Evolutionary conservation across 2,113 vertebrate species (phyloP).

Genomic region (Martes martes): DNA sequence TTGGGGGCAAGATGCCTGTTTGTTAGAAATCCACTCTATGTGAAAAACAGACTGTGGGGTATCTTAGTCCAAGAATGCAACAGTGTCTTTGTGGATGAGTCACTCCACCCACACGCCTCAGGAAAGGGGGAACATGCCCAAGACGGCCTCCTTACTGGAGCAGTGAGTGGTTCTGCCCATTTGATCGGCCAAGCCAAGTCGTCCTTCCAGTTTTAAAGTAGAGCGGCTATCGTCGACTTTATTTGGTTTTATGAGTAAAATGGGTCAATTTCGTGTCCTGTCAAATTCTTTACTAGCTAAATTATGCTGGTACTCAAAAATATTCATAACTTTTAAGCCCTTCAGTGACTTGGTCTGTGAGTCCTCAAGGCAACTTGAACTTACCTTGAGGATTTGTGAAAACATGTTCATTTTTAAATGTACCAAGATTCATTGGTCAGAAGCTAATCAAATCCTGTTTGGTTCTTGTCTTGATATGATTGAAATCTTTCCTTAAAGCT

Average conservation of each 20-base stretch:
- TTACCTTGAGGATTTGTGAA: neutral
- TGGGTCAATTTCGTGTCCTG: neutral
- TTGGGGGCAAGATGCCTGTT: neutral
- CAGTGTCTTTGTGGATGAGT: neutral
- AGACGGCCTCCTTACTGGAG: neutral
- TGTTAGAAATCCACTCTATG: constrained; percentile 20
- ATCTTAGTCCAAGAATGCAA: neutral
- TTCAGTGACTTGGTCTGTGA: neutral
- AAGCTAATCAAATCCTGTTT: neutral
- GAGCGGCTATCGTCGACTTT: neutral
- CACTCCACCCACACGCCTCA: neutral
- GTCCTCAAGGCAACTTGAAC: neutral
- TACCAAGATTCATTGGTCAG: neutral
- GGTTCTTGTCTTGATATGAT: neutral
- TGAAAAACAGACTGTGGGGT: neutral
- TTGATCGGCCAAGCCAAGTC: neutral
- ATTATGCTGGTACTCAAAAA: neutral
- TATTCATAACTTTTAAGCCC: neutral
- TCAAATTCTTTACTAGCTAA: neutral
- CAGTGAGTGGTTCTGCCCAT: neutral
- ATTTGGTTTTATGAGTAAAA: neutral
- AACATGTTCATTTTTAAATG: neutral
- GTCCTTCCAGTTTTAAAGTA: neutral
- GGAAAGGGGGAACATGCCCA: neutral
- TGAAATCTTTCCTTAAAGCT: constrained; percentile 29